phyloP scores from a whole-genome alignment of 2,888 invertebrate genomes.

The Parelbella ahira region DNA sequence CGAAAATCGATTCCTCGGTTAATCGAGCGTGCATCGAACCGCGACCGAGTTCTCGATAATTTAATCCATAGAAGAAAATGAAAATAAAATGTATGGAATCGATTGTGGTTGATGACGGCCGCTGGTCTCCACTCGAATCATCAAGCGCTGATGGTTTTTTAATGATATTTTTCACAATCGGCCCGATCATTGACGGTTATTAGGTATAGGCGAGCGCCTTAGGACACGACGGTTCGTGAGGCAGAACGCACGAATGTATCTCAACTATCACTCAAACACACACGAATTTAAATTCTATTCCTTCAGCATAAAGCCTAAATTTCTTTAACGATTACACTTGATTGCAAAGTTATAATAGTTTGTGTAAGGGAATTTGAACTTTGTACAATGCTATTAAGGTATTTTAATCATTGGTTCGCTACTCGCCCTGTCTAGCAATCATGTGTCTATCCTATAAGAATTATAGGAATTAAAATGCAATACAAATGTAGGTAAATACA shows the following conservation, averaged over 20 bases:
- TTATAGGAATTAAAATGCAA: constrained; percentile 24
- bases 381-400: constrained; percentile 11
- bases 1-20: constrained; percentile 31
- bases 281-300: constrained; percentile 10
- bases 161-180: constrained; percentile 82
- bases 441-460: constrained; percentile 16
- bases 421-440: constrained; percentile 14
- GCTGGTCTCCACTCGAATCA: constrained; percentile 71
- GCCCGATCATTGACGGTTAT: constrained; percentile 77
- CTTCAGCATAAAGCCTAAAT: background rate
- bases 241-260: constrained; percentile 13
- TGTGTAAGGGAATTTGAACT: constrained; percentile 5
- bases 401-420: constrained; percentile 1
- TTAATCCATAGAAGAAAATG: constrained; percentile 53
- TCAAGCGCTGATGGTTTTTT: constrained; percentile 80
- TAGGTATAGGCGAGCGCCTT: constrained; percentile 72
- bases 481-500: constrained; percentile 17
- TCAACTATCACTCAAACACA: background rate
- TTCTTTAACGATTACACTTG: background rate
- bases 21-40: constrained; percentile 43
- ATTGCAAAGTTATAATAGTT: constrained; percentile 8
- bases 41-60: constrained; percentile 56
- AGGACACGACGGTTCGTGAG: constrained; percentile 48
- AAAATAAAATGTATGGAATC: constrained; percentile 66
- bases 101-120: constrained; percentile 74